Base-by-base conservation (phyloP, 2,888 invertebrate species). In the Noctua pronuba region DNA sequence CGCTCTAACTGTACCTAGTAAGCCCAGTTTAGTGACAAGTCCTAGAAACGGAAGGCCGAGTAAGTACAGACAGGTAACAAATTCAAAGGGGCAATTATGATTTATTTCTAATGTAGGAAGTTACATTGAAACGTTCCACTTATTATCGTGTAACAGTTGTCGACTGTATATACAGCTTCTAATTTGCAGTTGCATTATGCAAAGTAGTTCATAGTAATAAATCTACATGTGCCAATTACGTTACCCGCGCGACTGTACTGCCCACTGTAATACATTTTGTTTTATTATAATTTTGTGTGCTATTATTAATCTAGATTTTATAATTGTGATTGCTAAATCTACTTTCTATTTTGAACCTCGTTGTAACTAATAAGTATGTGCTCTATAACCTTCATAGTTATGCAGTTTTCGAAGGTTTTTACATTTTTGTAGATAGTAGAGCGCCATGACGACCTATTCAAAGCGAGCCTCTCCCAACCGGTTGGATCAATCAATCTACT, bases 101-200 rank as follows among this genome's bases (percentile, higher is more conserved):
- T 80, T 44, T 64, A 70, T 38, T 64, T 55, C 16, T 58, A 41
- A n/a, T 73, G 16, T 73, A 41, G 73, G 78, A 81, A 81, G 73
- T 81, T 31, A n/a, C 13, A 64, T 24, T 46, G 0, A 46, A 44
- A 78, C 2, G 6, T 44, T 52, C 0, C 10, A 70, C 2, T 24
- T n/a, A 49, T 49, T 65, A 60, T 62, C 46, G 7, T 52, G 16
- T 13, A 16, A 65, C n/a, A 66, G 65, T 73, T 41, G 81, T 28
- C 49, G 73, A 41, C 65, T 65, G 71, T 69, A 41, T 1, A 24
- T 24, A 28, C 16, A 21, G 16, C n/a, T 41, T 65, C 41, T 35
- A 66, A 75, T 68, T 68, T 55, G 18, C 38, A 73, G 35, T 67
- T 52, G 58, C 18, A 28, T 18, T 49, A 58, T 65, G 31, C 11